phyloP scores from a whole-genome alignment of 2,113 vertebrate genomes.

The Smithornis capensis region DNA sequence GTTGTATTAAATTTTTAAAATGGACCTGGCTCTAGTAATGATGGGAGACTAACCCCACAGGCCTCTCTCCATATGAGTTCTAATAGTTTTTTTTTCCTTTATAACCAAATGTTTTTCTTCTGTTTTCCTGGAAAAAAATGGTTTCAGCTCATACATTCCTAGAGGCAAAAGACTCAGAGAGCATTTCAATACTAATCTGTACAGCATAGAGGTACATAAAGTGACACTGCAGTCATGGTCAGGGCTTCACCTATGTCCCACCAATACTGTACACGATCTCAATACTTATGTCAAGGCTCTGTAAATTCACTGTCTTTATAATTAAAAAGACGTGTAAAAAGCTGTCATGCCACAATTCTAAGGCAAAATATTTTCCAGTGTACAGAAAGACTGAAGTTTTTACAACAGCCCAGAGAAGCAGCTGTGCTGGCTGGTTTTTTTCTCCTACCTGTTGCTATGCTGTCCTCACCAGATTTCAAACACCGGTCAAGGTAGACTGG shows the following conservation, averaged over 20 bases:
- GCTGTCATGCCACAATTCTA: not conserved
- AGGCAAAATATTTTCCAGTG: accelerated
- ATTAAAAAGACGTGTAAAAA: not conserved
- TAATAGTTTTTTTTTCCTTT: not conserved
- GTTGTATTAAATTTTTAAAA: not conserved
- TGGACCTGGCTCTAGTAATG: not conserved
- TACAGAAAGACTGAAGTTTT: not conserved
- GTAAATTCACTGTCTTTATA: not conserved
- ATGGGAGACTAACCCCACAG: not conserved
- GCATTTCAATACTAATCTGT: not conserved
- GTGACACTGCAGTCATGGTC: not conserved
- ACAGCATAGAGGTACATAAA: accelerated
- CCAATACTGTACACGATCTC: not conserved
- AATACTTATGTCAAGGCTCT: not conserved
- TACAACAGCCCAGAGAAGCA: not conserved
- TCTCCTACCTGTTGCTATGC: accelerated
- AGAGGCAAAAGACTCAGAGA: not conserved
- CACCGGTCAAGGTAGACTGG: not conserved
- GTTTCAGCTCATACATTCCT: not conserved
- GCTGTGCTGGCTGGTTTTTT: not conserved
- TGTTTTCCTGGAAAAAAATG: not conserved
- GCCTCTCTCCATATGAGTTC: not conserved
- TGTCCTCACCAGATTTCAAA: not conserved
- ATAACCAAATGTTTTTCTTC: accelerated
- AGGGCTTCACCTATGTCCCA: not conserved